Percentiles rank a stretch among this genome's conserved stretches.
Evolutionary conservation across 2,113 vertebrate genomes (phyloP).

Genomic region (Prunella himalayana): DNA sequence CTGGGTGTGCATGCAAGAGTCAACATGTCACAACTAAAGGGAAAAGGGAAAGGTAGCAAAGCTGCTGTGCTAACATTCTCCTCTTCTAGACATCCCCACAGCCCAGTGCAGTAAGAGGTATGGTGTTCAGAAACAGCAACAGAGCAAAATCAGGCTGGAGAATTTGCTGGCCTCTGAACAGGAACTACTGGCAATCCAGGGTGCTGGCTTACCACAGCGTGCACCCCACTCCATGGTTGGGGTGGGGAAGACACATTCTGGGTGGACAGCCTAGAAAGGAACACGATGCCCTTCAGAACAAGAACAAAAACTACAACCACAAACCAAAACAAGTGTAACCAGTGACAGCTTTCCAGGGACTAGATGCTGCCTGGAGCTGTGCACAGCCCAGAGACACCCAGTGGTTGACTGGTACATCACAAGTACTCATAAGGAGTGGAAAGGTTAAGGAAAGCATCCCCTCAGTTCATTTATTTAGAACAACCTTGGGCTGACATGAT

Average conservation of each 20-base stretch:
- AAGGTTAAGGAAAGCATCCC: background rate
- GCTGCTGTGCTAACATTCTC: background rate
- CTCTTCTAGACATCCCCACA: background rate
- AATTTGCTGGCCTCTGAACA: background rate
- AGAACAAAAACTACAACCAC: background rate
- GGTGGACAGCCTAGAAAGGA: background rate
- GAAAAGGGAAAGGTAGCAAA: background rate
- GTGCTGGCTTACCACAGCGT: background rate
- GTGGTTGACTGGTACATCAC: background rate
- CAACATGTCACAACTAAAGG: background rate
- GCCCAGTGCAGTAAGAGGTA: background rate
- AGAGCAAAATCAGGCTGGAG: background rate
- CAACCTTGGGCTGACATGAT: background rate
- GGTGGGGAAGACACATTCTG: background rate
- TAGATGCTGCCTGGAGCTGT: background rate
- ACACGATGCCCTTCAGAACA: background rate
- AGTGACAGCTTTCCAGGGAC: background rate
- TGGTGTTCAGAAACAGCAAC: background rate
- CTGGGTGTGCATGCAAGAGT: background rate
- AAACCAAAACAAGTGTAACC: background rate
- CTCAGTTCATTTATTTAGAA: background rate
- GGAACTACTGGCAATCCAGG: background rate
- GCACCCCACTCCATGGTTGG: background rate
- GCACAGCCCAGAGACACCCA: background rate
- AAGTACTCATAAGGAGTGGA: accelerated